A percentile compares a stretch with the other conserved stretches of the same genome.
Conservation (phyloP, 1,140 invertebrate species). For the Drosophila serrata region DNA sequence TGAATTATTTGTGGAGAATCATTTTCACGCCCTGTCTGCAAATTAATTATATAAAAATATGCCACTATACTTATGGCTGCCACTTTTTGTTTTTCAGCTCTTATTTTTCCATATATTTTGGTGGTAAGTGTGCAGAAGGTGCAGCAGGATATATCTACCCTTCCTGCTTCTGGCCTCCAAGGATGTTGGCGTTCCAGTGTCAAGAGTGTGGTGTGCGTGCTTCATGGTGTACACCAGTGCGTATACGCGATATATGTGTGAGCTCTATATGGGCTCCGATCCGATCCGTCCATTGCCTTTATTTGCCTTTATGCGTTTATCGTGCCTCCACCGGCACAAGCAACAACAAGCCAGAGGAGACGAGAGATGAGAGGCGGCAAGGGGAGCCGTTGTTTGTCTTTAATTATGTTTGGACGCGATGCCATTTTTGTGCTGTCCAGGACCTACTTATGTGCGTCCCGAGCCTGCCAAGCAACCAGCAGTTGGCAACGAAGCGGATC, state of each 20-base stretch:
- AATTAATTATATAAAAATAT: constrained; percentile 78
- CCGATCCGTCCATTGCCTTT: constrained; percentile 60
- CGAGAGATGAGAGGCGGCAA: neutral
- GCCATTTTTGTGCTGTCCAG: constrained; percentile 66
- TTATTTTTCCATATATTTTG: constrained; percentile 58
- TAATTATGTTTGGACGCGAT: constrained; percentile 82
- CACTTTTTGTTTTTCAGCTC: constrained; percentile 31
- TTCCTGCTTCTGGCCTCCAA: constrained; percentile 47
- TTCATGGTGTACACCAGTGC: neutral
- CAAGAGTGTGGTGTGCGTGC: constrained; percentile 26
- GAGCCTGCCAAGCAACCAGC: constrained; percentile 38
- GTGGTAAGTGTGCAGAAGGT: constrained; percentile 8
- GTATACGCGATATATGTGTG: constrained; percentile 19
- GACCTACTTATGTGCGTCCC: constrained; percentile 65
- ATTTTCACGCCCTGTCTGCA: constrained; percentile 11
- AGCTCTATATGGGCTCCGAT: constrained; percentile 28
- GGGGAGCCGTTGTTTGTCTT: constrained; percentile 75
- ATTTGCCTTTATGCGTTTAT: constrained; percentile 71
- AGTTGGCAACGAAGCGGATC: constrained; percentile 9
- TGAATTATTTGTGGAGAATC: neutral
- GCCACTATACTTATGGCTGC: constrained; percentile 56
- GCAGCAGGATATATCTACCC: constrained; percentile 10
- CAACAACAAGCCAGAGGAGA: constrained; percentile 24
- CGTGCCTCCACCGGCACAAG: constrained; percentile 21
- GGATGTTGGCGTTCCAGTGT: constrained; percentile 41